Evolutionary conservation across 2,888 invertebrate species (phyloP), one percentile per base, ranked within the genome.

Genomic region (Chloroclystis v-ata): DNA sequence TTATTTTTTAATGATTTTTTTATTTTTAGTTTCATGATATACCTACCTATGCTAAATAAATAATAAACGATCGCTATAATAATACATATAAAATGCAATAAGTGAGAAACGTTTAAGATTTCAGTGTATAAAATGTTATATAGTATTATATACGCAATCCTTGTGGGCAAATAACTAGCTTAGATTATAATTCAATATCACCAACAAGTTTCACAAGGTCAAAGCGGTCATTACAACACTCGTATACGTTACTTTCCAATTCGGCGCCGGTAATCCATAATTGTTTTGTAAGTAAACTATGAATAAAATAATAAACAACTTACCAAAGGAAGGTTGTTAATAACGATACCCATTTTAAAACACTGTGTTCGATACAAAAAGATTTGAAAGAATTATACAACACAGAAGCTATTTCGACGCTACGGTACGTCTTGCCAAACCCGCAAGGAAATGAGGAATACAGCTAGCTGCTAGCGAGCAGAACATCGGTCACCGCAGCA

Each of bases 181-280:
- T 73, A 71, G 30, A 39, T 35, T 47, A 47, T 50, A 40, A 43
- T 78, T 74, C 70, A 78, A 75, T 82, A 86, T 81, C 78, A 81
- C 78, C 72, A 77, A 78, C 81, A 71, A 82, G 86, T 86, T 84
- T 72, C 81, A 85, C 87, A 87, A 87, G 86, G 87, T 86, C 86
- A 85, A 86, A 85, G 78, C 85, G 87, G 87, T 86, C 86, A 87
- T 84, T 85, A 82, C 81, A 78, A 84, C 82, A 78, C 75, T 73
- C 74, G 77, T 42, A 42, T 45, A 37, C 70, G 76, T 82, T 81
- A 82, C 84, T 87, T 86, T 86, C 85, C 82, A 83, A 82, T 77
- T 68, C 64, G 67, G 67, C 69, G 71, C 77, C 77, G 77, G 76
- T 70, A 66, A 56, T 54, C 54, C 58, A 58, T 59, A 56, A 62